Conservation (phyloP, 2,797 vertebrate species). For the Pantherophis vulpinus region DNA sequence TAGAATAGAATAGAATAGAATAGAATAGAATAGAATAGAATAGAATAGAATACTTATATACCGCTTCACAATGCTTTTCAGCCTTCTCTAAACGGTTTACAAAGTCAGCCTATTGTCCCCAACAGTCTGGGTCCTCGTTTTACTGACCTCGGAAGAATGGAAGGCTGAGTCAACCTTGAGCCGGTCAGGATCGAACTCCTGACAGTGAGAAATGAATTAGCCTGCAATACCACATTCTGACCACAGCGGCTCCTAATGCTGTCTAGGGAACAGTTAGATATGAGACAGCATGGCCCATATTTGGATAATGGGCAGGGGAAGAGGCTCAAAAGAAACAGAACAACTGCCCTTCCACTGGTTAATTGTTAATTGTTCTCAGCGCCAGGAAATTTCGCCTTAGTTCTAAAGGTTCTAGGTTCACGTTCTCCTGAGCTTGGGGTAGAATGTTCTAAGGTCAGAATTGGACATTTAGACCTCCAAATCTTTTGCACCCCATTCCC, state of each 20-base stretch:
- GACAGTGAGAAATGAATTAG: too few relatives aligned
- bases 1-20: too few relatives aligned
- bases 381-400: not conserved
- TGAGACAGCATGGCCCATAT: not conserved
- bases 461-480: not conserved
- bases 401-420: not conserved
- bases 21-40: accelerated
- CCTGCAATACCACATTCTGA: too few relatives aligned
- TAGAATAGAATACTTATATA: too few relatives aligned
- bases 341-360: not conserved
- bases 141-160: too few relatives aligned
- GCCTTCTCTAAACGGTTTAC: too few relatives aligned
- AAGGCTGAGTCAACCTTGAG: too few relatives aligned
- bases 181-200: too few relatives aligned
- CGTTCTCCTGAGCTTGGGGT: not conserved
- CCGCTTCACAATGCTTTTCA: too few relatives aligned
- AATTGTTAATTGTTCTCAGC: not conserved
- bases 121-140: too few relatives aligned
- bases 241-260: not conserved
- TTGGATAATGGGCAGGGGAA: not conserved
- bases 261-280: not conserved
- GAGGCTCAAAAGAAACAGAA: not conserved
- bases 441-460: not conserved
- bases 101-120: too few relatives aligned
- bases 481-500: not conserved